phyloP scores from a whole-genome alignment of 1,140 invertebrate species.

The Eueides isabella region DNA sequence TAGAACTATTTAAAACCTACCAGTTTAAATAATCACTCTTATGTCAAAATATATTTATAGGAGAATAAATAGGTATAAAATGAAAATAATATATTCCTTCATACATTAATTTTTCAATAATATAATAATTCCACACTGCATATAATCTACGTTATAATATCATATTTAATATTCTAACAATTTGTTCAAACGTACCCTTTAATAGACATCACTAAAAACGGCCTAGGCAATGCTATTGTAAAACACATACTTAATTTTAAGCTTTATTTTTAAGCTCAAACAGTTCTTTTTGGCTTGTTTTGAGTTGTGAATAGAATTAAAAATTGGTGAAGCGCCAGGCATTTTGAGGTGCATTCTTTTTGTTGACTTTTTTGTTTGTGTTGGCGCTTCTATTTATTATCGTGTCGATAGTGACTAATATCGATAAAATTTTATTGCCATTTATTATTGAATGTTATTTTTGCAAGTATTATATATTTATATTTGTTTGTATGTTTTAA shows the following conservation, averaged over 20 bases:
- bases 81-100: too few species aligned
- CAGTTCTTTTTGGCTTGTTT: conserved; percentile 14
- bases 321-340: conserved; percentile 51
- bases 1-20: too few species aligned
- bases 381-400: conserved; percentile 6
- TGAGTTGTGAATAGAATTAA: conserved; percentile 41
- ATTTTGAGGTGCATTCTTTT: conserved; percentile 57
- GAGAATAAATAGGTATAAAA: too few species aligned
- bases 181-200: neutral
- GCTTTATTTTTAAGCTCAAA: neutral
- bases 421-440: neutral
- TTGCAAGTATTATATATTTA: neutral
- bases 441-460: neutral
- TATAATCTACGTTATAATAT: too few species aligned
- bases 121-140: too few species aligned
- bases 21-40: too few species aligned
- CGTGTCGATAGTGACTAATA: neutral
- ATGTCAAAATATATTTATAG: too few species aligned
- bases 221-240: neutral
- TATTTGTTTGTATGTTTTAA: neutral
- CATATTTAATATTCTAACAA: neutral
- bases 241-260: neutral
- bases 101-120: too few species aligned
- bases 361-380: conserved; percentile 17
- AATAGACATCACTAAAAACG: neutral